Evolutionary conservation across 2,797 vertebrate genomes (phyloP).

Genomic region (Neostethus bicornis): DNA sequence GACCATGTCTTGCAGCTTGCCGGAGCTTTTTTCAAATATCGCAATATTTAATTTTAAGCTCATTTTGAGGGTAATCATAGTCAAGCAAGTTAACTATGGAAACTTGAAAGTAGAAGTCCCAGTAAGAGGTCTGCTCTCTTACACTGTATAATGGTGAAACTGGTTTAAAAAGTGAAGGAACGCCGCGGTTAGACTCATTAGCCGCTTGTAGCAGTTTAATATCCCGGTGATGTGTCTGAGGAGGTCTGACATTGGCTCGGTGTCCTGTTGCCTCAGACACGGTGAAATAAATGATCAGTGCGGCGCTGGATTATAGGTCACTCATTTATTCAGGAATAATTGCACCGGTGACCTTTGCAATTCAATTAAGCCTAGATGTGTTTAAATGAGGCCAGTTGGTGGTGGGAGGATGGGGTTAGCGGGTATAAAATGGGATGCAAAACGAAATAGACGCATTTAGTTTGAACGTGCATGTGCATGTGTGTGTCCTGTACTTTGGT

Average conservation of each 20-base stretch:
- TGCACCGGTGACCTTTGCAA: constrained; percentile 85
- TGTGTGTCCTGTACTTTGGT: constrained; percentile 17
- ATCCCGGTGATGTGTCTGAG: constrained; percentile 61
- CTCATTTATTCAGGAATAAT: constrained; percentile 86
- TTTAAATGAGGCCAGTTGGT: constrained; percentile 75
- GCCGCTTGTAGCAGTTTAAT: constrained; percentile 69
- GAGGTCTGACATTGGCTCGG: constrained; percentile 59
- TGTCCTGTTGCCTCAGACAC: constrained; percentile 69
- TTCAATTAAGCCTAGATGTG: constrained; percentile 84
- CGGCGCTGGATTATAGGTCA: constrained; percentile 75
- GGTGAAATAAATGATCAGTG: constrained; percentile 73
- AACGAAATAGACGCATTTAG: constrained; percentile 32
- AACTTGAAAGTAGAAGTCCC: too few species aligned
- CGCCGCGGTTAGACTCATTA: constrained; percentile 70
- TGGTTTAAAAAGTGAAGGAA: constrained; percentile 48
- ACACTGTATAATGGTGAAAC: constrained; percentile 34
- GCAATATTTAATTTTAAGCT: too few species aligned
- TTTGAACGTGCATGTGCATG: constrained; percentile 25
- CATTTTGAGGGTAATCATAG: too few species aligned
- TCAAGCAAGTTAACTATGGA: too few species aligned
- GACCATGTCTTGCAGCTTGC: too few species aligned
- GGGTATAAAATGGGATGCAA: constrained; percentile 45
- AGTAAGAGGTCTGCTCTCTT: too few species aligned
- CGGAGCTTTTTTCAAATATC: too few species aligned
- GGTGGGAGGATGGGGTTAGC: constrained; percentile 24